Evolutionary conservation across 2,888 invertebrate species (phyloP), one percentile per base, ranked within the genome.

Genomic region (Serrognathus titanus): DNA sequence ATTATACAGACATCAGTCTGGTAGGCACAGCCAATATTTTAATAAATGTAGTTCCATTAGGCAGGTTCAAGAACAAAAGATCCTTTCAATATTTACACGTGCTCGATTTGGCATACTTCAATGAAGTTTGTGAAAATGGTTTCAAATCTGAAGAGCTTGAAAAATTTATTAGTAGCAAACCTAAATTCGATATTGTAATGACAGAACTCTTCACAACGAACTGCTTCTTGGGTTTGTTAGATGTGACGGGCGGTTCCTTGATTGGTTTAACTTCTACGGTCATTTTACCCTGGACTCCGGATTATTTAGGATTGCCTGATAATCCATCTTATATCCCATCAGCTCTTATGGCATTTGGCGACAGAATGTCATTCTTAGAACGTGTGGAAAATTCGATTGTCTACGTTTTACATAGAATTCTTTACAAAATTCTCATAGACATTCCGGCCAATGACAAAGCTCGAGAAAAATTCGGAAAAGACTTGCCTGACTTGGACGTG

Each of bases 141-240:
- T 54, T 61, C n/a, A 55, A 46, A 40, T 78, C 79, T 2, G 68
- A 72, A 31, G 75, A 75, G 1, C 57, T 80, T 20, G 71, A 72
- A 4, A 65, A 74, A 51, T 69, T 79, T 12, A 57, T 79, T 3
- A 73, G 74, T 43, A 66, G 70, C 3, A 78, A 78, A 62, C 72
- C 72, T 1, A 81, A 81, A 53, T 87, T 83, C 66, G 88, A 90
- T 71, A 72, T 89, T 0, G 78, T 87, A 6, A 71, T 89, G 0
- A 76, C 84, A 46, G 89, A 90, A 72, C 82, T 82, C 54, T 89
- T 89, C 69, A 87, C 86, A 60, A 82, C 82, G 56, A 86, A 89
- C 67, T 88, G 89, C 69, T 83, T 83, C 71, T 74, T 87, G 60
- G 85, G 83, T 1, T 71, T 89, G 35, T 84, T 84, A 0, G 78